These are phyloP conservation scores for Hirtodrosophila cameraria DNA, from an alignment of 2,888 invertebrate genomes.

Conservation along the genomic window DNA sequence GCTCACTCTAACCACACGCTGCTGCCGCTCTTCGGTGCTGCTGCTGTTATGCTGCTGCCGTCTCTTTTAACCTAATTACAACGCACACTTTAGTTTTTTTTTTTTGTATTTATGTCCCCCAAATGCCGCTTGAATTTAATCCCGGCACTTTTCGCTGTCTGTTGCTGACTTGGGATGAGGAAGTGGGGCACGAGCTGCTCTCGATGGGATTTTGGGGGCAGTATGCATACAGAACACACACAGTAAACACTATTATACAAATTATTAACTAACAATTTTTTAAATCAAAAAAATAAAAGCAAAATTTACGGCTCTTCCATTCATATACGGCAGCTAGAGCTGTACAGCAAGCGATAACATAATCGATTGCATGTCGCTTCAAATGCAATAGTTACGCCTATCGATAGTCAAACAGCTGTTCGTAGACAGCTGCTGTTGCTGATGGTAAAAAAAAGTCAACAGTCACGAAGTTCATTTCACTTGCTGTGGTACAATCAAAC, in stretches of 20 bases:
- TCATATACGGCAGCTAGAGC: conserved; percentile 45
- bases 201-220: conserved; percentile 10
- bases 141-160: conserved; percentile 27
- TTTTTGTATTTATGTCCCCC: conserved; percentile 27
- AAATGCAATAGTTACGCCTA: neutral
- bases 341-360: conserved; percentile 39
- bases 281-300: conserved; percentile 50
- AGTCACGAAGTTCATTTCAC: conserved; percentile 15
- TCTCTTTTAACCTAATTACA: conserved; percentile 71
- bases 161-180: neutral
- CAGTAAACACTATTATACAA: conserved; percentile 32
- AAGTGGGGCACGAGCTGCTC: conserved; percentile 3
- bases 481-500: neutral
- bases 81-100: conserved; percentile 49
- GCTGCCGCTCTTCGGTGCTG: conserved; percentile 21
- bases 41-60: conserved; percentile 45
- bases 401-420: conserved; percentile 43
- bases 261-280: conserved; percentile 66
- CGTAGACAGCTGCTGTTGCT: conserved; percentile 16
- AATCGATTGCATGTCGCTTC: conserved; percentile 10
- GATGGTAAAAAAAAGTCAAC: conserved; percentile 13
- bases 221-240: conserved; percentile 28
- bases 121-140: conserved; percentile 42
- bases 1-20: conserved; percentile 26
- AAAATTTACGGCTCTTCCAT: conserved; percentile 31